Conservation (phyloP, 2,888 invertebrate genomes). For the Helicoverpa assulta region DNA sequence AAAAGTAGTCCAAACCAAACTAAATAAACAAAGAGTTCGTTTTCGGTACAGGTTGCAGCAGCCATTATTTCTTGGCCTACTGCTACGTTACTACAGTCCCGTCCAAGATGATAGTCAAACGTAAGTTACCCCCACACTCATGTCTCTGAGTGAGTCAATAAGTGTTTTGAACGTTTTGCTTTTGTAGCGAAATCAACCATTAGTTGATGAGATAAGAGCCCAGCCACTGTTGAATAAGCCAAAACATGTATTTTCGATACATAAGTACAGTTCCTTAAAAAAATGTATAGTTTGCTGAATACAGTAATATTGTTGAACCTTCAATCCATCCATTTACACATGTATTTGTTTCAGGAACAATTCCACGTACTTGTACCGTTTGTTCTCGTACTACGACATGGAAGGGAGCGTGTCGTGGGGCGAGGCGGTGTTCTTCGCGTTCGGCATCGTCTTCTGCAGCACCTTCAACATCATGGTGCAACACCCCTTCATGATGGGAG, state of each 20-base stretch:
- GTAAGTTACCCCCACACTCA: slow-evolving; percentile 68
- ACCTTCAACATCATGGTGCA: slow-evolving; percentile 91
- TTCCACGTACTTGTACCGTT: slow-evolving; percentile 90
- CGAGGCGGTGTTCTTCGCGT: slow-evolving; percentile 92
- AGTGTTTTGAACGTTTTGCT: too few relatives aligned
- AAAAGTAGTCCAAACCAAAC: not conserved
- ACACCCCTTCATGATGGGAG: slow-evolving; percentile 93
- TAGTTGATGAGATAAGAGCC: too few relatives aligned
- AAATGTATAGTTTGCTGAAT: too few relatives aligned
- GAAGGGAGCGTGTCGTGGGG: slow-evolving; percentile 87
- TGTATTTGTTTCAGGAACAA: slow-evolving; percentile 79
- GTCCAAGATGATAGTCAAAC: slow-evolving; percentile 73
- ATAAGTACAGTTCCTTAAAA: too few relatives aligned
- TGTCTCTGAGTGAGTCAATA: too few relatives aligned
- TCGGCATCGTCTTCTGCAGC: slow-evolving; percentile 92
- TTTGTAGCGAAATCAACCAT: too few relatives aligned
- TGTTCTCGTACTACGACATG: slow-evolving; percentile 91
- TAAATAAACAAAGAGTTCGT: not conserved
- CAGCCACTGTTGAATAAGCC: too few relatives aligned
- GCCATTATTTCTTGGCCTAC: slow-evolving; percentile 91
- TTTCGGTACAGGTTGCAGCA: slow-evolving; percentile 89
- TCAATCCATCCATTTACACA: not conserved
- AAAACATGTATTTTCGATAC: too few relatives aligned
- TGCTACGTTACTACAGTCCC: slow-evolving; percentile 90
- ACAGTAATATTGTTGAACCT: too few relatives aligned